Evolutionary conservation across 2,797 vertebrate species (phyloP).

Genomic region (Falco concolor): DNA sequence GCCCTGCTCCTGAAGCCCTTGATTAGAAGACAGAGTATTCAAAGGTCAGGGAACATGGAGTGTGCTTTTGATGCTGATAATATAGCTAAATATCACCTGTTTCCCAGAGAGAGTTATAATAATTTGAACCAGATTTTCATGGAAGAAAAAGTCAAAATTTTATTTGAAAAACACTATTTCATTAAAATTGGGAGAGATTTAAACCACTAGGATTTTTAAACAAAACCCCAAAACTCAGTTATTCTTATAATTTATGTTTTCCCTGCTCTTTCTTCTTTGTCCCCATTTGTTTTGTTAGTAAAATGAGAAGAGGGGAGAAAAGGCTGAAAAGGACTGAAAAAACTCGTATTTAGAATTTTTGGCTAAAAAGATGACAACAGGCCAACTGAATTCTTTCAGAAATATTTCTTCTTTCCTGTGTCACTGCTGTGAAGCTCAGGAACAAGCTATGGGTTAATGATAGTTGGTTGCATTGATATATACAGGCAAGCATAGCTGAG

Average conservation of each 20-base stretch:
- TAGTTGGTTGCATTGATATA: neutral
- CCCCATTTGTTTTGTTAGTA: neutral
- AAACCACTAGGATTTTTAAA: neutral
- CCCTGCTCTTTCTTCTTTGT: neutral
- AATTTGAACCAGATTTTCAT: neutral
- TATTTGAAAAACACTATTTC: neutral
- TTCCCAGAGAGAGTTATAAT: neutral
- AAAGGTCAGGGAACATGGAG: neutral
- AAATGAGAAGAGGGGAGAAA: neutral
- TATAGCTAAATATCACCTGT: neutral
- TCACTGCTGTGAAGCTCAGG: neutral
- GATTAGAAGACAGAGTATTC: neutral
- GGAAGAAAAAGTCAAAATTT: neutral
- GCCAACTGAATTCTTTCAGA: neutral
- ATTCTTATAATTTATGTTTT: neutral
- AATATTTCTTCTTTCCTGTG: neutral
- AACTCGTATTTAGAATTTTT: neutral
- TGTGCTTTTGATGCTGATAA: neutral
- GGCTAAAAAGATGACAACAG: neutral
- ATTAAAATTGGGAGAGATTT: neutral
- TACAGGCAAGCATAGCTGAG: neutral
- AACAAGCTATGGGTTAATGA: neutral
- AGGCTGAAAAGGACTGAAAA: neutral
- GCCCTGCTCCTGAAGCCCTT: neutral
- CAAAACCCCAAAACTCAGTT: neutral